phyloP scores from a whole-genome alignment of 2,113 vertebrate genomes.

The Corythornis cristatus region DNA sequence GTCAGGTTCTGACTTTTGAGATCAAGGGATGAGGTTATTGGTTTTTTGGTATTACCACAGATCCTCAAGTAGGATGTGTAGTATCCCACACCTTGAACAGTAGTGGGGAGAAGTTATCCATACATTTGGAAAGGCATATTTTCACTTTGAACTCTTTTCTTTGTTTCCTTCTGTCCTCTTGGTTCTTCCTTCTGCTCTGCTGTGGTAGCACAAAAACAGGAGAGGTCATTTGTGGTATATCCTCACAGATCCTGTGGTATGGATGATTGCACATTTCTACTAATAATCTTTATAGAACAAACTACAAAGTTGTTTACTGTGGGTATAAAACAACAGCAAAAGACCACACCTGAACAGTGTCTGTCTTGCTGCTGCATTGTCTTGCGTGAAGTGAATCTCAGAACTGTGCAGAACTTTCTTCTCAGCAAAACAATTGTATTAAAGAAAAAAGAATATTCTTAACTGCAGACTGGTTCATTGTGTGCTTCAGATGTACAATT shows the following conservation, averaged over 20 bases:
- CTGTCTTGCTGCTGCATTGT: background rate
- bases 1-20: background rate
- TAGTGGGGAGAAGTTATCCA: background rate
- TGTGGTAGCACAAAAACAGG: background rate
- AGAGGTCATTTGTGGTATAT: background rate
- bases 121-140: background rate
- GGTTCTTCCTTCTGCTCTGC: background rate
- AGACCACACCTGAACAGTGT: background rate
- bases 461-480: background rate
- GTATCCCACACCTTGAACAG: background rate
- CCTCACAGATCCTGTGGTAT: background rate
- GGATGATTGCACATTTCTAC: background rate
- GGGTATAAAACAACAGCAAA: background rate
- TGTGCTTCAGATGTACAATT: conserved; percentile 44
- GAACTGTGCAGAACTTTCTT: background rate
- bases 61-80: background rate
- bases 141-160: background rate
- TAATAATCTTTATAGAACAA: background rate
- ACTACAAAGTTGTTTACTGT: background rate
- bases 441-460: background rate
- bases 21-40: background rate
- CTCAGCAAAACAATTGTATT: background rate
- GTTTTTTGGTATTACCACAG: rapidly evolving
- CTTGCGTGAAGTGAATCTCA: background rate
- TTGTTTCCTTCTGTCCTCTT: background rate